Base-by-base conservation (phyloP, 2,888 invertebrate genomes). In the Drosophila picticornis region DNA sequence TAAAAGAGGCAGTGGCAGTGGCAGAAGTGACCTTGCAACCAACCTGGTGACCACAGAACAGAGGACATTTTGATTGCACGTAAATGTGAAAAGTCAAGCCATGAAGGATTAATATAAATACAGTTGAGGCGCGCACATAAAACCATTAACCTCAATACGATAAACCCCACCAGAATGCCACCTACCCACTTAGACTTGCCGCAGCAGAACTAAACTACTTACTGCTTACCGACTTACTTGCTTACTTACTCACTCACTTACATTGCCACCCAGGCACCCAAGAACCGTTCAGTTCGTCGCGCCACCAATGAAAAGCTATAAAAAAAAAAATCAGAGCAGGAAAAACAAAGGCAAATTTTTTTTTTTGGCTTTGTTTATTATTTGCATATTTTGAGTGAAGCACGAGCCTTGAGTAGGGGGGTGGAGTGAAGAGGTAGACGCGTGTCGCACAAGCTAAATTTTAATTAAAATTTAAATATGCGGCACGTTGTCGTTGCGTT, bases 381-480 rank as follows among this genome's bases (percentile, higher is more conserved):
- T 87, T 84, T 84, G 87, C 87, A 84, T 87, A 84, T 87, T 87
- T 78, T 71, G 65, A 86, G 75, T 76, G 77, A 69, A 80, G 82
- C 66, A 80, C 65, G 16, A 9, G 16, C 9, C 16, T 46, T 60
- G 69, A 57, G 43, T n/a, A n/a, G 38, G 19, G 4, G 4, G 25
- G 7, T 36, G 7, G 9, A 9, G 25, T 32, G 27, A 13, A 13
- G 25, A 32, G 13, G 19, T 48, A 58, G 29, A 57, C 53, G 69
- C 63, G 75, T 64, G 76, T 56, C 64, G 57, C 43, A 72, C 68
- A 62, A 76, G 73, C 81, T 71, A 77, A 81, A 88, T 88, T 85
- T 88, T 85, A 85, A 85, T 85, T 88, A 85, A 85, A 85, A 88
- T 85, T 84, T 88, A 88, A 88, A 88, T 85, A 85, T 85, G 85